phyloP scores from a whole-genome alignment of 2,888 invertebrate species.

The Drosophila percnosoma region DNA sequence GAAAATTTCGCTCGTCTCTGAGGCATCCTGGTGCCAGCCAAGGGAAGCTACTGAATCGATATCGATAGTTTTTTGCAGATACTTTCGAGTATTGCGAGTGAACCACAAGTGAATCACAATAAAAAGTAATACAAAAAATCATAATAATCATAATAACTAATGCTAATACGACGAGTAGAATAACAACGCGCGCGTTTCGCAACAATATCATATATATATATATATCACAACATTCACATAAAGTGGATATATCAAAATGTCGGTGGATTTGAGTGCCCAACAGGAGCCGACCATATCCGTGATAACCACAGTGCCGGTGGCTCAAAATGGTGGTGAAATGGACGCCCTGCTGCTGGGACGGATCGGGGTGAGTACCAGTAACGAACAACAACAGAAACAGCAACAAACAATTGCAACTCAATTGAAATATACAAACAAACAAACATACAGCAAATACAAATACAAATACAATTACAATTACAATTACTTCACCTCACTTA shows the following conservation, averaged over 20 bases:
- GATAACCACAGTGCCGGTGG: constrained; percentile 83
- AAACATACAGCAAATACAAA: constrained; percentile 12
- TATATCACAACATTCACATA: background rate
- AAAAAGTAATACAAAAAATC: constrained; percentile 34
- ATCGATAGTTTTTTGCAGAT: constrained; percentile 10
- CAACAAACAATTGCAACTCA: background rate
- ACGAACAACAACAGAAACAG: background rate
- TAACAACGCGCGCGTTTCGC: constrained; percentile 14
- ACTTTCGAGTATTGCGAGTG: constrained; percentile 23
- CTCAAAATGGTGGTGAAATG: constrained; percentile 90
- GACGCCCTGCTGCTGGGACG: constrained; percentile 91
- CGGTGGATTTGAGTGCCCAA: constrained; percentile 82
- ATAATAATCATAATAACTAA: constrained; percentile 18
- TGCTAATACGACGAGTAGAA: constrained; percentile 30
- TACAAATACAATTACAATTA: constrained; percentile 11
- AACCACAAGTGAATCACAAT: constrained; percentile 35
- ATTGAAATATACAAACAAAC: constrained; percentile 17
- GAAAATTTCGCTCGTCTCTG: constrained; percentile 34
- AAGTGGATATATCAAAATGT: constrained; percentile 68
- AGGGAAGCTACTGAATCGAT: background rate
- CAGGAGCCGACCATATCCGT: constrained; percentile 83
- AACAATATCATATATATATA: constrained; percentile 1
- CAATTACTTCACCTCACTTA: constrained; percentile 5
- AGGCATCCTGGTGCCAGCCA: background rate
- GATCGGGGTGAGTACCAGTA: constrained; percentile 89